phyloP scores from a whole-genome alignment of 30 jellyfish, hydroid and myxozoan genomes.

The Hydractinia symbiolongicarpus region DNA sequence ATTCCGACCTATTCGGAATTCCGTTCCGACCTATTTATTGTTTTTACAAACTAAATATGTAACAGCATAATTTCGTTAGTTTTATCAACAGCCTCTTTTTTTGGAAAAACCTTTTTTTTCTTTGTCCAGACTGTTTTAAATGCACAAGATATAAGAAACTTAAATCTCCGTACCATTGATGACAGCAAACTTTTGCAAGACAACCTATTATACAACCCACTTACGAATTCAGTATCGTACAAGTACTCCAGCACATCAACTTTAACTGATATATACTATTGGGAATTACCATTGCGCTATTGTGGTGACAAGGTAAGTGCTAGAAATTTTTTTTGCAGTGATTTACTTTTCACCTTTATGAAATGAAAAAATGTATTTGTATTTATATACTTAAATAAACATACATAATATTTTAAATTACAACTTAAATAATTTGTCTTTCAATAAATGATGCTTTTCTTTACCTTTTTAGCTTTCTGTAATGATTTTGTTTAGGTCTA shows the following conservation, averaged over 20 bases:
- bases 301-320: slow-evolving; percentile 53
- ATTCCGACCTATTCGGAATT: no score
- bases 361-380: neutral
- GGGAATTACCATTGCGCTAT: slow-evolving; percentile 55
- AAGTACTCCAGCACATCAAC: slow-evolving; percentile 2
- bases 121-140: slow-evolving; percentile 18
- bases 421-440: no score
- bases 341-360: neutral
- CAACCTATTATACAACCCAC: slow-evolving; percentile 32
- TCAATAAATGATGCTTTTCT: no score
- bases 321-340: neutral
- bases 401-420: no score
- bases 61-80: neutral
- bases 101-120: neutral
- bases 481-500: no score
- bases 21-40: no score
- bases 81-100: neutral
- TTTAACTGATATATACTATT: slow-evolving; percentile 15
- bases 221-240: slow-evolving; percentile 39
- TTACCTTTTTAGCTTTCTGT: no score
- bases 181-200: neutral
- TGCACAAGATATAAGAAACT: slow-evolving; percentile 37
- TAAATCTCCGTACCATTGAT: slow-evolving; percentile 23
- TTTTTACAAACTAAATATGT: neutral
- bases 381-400: no score